Evolutionary conservation across 2,113 vertebrate genomes (phyloP).

Genomic region (Nothobranchius furzeri): DNA sequence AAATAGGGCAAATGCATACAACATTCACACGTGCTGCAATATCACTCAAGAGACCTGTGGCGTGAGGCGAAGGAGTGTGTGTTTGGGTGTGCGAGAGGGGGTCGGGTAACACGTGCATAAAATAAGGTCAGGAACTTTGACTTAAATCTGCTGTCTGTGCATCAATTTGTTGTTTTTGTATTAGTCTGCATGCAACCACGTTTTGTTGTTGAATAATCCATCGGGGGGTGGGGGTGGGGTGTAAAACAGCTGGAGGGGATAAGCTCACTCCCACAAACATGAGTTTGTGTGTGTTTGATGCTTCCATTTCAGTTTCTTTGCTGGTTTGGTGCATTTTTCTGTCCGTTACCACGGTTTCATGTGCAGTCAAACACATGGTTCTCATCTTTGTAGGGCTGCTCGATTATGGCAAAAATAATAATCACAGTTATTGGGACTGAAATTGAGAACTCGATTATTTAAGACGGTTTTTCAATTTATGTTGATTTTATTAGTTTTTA

Average conservation of each 20-base stretch:
- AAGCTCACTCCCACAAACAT: conserved; percentile 39
- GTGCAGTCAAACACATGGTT: not conserved
- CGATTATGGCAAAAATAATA: too few species aligned
- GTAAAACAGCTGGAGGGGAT: conserved; percentile 38
- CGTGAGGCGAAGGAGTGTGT: conserved; percentile 6
- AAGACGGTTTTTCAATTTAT: too few species aligned
- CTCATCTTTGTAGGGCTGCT: not conserved
- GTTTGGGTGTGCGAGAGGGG: not conserved
- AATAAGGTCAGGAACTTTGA: conserved; percentile 54
- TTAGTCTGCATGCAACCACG: conserved; percentile 51
- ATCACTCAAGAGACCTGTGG: conserved; percentile 19
- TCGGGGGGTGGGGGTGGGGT: conserved; percentile 6
- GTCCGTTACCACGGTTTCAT: conserved; percentile 9
- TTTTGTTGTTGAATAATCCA: conserved; percentile 22
- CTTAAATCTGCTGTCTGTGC: conserved; percentile 28
- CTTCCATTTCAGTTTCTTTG: not conserved
- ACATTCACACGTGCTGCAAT: conserved; percentile 26
- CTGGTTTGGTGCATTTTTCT: not conserved
- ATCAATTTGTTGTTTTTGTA: conserved; percentile 27
- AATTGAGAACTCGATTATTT: too few species aligned
- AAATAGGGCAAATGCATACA: conserved; percentile 69
- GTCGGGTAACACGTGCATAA: conserved; percentile 19
- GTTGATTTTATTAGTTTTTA: too few species aligned
- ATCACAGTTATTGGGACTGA: too few species aligned
- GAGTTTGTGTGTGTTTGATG: not conserved